Evolutionary conservation across 2,888 invertebrate genomes (phyloP).

Genomic region (Ariolimax columbianus): DNA sequence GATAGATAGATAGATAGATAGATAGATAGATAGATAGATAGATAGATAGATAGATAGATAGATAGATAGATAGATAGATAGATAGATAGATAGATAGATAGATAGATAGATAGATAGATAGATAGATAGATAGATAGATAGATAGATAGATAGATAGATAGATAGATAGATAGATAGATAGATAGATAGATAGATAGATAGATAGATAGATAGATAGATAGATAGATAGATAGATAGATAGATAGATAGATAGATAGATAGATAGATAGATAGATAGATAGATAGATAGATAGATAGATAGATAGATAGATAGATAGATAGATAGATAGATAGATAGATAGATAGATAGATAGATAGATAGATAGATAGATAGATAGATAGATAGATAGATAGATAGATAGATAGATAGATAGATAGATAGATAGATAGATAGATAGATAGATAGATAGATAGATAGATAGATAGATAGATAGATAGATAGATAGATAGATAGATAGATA

Average conservation of each 20-base stretch:
- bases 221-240: constrained; percentile 12
- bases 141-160: too few relatives aligned
- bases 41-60: too few relatives aligned
- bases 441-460: not conserved
- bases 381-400: not conserved
- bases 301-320: not conserved
- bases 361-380: not conserved
- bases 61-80: too few relatives aligned
- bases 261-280: constrained; percentile 11
- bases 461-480: not conserved
- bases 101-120: too few relatives aligned
- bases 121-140: too few relatives aligned
- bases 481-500: not conserved
- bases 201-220: constrained; percentile 5
- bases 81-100: too few relatives aligned
- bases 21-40: too few relatives aligned
- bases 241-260: constrained; percentile 8
- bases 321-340: not conserved
- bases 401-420: not conserved
- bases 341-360: not conserved
- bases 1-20: too few relatives aligned
- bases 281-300: not conserved
- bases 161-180: not conserved
- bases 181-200: constrained; percentile 14
- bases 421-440: not conserved